phyloP scores from a whole-genome alignment of 2,113 vertebrate species.

The Eleginops maclovinus region DNA sequence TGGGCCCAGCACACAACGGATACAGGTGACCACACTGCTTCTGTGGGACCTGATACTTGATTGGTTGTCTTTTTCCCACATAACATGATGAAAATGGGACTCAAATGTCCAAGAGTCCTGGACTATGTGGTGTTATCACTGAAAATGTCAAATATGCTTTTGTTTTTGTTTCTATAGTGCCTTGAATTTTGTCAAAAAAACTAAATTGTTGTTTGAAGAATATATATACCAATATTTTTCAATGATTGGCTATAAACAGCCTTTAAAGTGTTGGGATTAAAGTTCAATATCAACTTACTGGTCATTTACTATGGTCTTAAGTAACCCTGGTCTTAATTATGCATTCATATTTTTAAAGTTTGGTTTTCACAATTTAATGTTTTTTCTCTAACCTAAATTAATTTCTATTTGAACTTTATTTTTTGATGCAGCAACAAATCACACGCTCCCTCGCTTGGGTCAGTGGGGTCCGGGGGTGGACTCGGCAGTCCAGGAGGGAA shows the following conservation, averaged over 20 bases:
- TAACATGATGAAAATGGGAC: too few species aligned
- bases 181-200: too few species aligned
- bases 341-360: too few species aligned
- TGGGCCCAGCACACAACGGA: constrained; percentile 90
- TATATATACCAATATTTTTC: background rate
- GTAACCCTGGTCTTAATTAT: background rate
- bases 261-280: background rate
- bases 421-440: constrained; percentile 73
- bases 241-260: background rate
- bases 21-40: constrained; percentile 78
- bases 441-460: constrained; percentile 79
- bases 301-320: background rate
- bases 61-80: background rate
- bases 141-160: too few species aligned
- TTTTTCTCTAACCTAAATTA: background rate
- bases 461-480: constrained; percentile 81
- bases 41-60: background rate
- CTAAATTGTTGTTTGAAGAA: background rate
- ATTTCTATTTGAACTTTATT: background rate
- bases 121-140: too few species aligned
- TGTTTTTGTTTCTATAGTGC: too few species aligned
- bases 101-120: too few species aligned
- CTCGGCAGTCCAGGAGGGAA: constrained; percentile 85
- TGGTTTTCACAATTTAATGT: background rate
- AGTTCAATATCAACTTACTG: too few species aligned